Conservation (phyloP, 1,140 invertebrate genomes). For the Calliopsis andreniformis region DNA sequence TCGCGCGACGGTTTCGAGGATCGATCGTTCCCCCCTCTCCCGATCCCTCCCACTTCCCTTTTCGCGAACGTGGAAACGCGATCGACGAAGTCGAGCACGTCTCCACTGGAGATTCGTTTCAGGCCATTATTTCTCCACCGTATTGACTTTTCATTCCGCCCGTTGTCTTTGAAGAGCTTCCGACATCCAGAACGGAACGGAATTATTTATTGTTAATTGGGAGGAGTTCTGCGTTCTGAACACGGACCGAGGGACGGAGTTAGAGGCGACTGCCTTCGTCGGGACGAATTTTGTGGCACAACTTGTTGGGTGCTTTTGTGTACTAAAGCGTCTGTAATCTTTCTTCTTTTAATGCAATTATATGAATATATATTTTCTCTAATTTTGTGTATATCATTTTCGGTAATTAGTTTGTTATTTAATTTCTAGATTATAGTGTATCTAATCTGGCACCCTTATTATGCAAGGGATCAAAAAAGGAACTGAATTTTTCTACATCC, state of each 20-base stretch:
- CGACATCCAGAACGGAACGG: neutral
- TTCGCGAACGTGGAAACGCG: slow-evolving; percentile 1
- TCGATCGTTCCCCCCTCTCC: slow-evolving; percentile 40
- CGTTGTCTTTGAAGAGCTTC: slow-evolving; percentile 24
- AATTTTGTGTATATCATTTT: no score
- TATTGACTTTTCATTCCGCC: neutral
- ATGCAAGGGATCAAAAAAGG: no score
- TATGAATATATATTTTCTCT: no score
- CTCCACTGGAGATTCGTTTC: neutral
- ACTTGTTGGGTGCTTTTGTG: no score
- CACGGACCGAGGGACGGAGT: slow-evolving; percentile 18
- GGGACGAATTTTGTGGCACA: slow-evolving; percentile 21
- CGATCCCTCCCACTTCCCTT: neutral
- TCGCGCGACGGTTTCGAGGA: slow-evolving; percentile 32
- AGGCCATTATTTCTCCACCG: no score
- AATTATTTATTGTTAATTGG: neutral
- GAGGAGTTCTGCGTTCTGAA: neutral
- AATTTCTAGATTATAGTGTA: no score
- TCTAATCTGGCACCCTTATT: no score
- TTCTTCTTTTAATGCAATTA: no score
- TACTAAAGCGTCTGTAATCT: no score
- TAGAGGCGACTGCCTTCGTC: neutral
- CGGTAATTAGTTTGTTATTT: no score
- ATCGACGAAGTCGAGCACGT: neutral
- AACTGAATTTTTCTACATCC: no score